Percentiles rank a stretch among this genome's conserved stretches.
Conservation (phyloP, 2,113 vertebrate genomes). For the Sminthopsis crassicaudata region DNA sequence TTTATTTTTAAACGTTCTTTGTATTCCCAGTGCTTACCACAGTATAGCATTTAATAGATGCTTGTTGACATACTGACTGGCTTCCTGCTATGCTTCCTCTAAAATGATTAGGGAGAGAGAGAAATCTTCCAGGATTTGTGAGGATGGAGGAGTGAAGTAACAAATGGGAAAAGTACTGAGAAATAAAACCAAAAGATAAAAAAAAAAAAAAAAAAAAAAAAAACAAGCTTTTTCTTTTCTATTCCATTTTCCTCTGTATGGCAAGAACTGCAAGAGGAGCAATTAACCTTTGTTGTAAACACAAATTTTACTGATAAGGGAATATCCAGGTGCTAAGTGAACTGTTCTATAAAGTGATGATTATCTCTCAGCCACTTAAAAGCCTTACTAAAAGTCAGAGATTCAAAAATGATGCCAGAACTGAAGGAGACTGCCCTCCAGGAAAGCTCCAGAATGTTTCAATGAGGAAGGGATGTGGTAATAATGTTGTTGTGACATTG, state of each 20-base stretch:
- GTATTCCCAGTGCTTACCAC: not conserved
- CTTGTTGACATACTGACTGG: not conserved
- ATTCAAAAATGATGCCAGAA: not conserved
- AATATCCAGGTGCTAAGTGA: not conserved
- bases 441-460: no score
- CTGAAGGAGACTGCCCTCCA: not conserved
- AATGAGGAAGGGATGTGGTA: not conserved
- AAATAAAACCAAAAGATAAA: not conserved
- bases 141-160: not conserved
- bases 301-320: not conserved
- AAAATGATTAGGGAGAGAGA: not conserved
- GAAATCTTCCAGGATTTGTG: not conserved
- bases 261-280: not conserved
- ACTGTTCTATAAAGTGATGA: not conserved
- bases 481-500: not conserved
- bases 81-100: not conserved
- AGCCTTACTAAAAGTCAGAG: not conserved
- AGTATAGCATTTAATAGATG: not conserved
- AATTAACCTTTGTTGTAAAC: not conserved
- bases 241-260: not conserved
- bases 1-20: not conserved
- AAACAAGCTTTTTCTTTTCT: not conserved
- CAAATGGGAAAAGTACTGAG: not conserved
- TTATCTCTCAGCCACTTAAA: not conserved
- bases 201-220: not conserved